Conservation (phyloP, 2,113 vertebrate genomes). For the Corvus moneduloides region DNA sequence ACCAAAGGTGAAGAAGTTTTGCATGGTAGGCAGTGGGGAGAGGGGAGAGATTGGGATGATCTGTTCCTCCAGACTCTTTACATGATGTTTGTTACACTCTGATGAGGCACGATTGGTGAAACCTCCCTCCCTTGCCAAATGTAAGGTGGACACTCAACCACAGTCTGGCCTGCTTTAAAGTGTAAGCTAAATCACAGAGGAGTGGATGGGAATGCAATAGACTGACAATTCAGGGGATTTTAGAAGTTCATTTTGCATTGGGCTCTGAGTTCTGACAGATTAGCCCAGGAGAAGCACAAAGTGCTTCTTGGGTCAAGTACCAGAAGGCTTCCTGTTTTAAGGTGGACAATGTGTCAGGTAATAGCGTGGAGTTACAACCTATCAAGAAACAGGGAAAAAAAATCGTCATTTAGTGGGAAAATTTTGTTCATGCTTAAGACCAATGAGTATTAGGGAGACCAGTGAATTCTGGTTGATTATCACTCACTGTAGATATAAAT, state of each 20-base stretch:
- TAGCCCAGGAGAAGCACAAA: neutral
- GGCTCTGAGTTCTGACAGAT: neutral
- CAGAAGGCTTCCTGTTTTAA: neutral
- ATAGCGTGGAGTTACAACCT: neutral
- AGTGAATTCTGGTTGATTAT: neutral
- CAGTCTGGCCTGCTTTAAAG: neutral
- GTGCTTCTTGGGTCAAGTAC: neutral
- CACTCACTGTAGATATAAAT: neutral
- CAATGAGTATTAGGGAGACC: neutral
- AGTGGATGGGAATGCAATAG: neutral
- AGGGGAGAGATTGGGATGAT: neutral
- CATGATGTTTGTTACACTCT: neutral
- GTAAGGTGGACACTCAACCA: neutral
- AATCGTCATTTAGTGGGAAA: neutral
- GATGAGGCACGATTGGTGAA: neutral
- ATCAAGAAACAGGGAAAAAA: neutral
- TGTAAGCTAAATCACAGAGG: neutral
- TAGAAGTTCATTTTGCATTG: neutral
- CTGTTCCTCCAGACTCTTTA: neutral
- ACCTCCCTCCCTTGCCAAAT: neutral
- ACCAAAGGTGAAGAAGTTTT: neutral
- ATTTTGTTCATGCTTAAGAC: neutral
- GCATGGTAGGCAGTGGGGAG: neutral
- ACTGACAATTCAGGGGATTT: neutral
- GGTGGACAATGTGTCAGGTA: neutral